Evolutionary conservation across 1,140 invertebrate species (phyloP).

Genomic region (Sarcophaga peregrina): DNA sequence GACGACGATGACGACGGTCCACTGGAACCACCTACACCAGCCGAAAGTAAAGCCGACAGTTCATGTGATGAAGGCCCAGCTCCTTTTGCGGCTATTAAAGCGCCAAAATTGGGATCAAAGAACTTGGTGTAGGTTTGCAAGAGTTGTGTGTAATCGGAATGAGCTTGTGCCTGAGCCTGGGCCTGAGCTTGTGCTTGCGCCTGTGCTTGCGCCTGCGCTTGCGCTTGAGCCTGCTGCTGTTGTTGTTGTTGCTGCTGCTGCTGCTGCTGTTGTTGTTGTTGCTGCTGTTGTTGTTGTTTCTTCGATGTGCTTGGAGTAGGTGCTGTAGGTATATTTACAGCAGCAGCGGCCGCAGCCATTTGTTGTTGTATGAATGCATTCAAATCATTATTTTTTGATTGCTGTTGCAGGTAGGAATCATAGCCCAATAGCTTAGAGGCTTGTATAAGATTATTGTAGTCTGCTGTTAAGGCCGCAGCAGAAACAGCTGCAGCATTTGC

Average conservation of each 20-base stretch:
- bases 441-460: constrained; percentile 63
- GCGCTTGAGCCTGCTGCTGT: constrained; percentile 1
- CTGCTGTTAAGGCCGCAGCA: constrained; percentile 57
- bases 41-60: constrained; percentile 55
- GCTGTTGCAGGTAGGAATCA: constrained; percentile 63
- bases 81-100: constrained; percentile 50
- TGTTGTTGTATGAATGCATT: constrained; percentile 63
- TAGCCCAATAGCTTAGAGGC: constrained; percentile 63
- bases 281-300: constrained; percentile 46
- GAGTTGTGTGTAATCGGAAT: constrained; percentile 57
- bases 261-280: constrained; percentile 33
- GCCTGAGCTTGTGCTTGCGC: constrained; percentile 43
- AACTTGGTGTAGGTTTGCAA: constrained; percentile 64
- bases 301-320: constrained; percentile 43
- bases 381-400: constrained; percentile 60
- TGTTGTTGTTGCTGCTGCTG: constrained; percentile 48
- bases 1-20: constrained; percentile 49
- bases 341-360: constrained; percentile 59
- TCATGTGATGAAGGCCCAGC: constrained; percentile 57
- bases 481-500: constrained; percentile 55
- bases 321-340: constrained; percentile 43
- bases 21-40: constrained; percentile 51
- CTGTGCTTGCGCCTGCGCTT: background rate
- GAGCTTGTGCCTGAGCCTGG: constrained; percentile 46
- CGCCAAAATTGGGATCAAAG: constrained; percentile 60